phyloP scores from a whole-genome alignment of 2,888 invertebrate species.

The Drosophila mayaguana region DNA sequence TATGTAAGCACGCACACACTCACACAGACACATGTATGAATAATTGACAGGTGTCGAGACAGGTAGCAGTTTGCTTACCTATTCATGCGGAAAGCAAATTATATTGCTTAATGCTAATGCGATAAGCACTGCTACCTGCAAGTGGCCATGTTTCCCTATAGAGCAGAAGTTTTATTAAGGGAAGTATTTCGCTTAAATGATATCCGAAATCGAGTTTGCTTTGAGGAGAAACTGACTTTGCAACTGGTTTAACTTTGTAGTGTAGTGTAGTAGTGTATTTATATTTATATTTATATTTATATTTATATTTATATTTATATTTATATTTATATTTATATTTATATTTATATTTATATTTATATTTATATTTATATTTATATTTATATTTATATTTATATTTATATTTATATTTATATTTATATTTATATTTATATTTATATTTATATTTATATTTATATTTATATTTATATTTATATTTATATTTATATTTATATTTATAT shows the following conservation, averaged over 20 bases:
- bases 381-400: too few relatives aligned
- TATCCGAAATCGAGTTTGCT: background rate
- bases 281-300: background rate
- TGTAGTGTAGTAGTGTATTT: too few relatives aligned
- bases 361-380: too few relatives aligned
- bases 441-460: background rate
- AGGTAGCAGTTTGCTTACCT: background rate
- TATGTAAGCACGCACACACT: conserved; percentile 10
- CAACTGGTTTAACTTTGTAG: background rate
- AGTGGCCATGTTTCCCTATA: background rate
- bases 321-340: background rate
- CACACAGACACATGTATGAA: background rate
- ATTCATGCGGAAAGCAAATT: conserved; percentile 14
- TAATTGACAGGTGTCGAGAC: conserved; percentile 21
- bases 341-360: background rate
- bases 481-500: background rate
- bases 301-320: background rate
- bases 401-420: too few relatives aligned
- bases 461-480: background rate
- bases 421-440: background rate
- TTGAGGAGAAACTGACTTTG: conserved; percentile 3
- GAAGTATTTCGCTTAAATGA: background rate
- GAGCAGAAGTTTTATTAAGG: background rate
- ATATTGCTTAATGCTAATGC: conserved; percentile 1
- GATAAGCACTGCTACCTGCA: background rate